These are phyloP conservation scores for Lycopodina hypogea DNA, from an alignment of 37 sponge, comb jelly and placozoan genomes.

Conservation along the genomic window DNA sequence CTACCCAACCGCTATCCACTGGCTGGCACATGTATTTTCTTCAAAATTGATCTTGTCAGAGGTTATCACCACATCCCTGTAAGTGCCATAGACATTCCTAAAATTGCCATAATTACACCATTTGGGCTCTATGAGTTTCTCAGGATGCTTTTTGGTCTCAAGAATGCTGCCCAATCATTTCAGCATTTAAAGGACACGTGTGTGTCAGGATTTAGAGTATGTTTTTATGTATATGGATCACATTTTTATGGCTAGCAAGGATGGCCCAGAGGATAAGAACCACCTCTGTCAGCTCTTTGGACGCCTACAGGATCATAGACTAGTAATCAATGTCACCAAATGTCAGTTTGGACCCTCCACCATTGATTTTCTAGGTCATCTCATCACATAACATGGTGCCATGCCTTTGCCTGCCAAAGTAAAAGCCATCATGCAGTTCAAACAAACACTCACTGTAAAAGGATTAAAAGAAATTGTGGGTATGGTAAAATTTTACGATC, in stretches of 20 bases:
- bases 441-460: too few species aligned
- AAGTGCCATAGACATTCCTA: slow-evolving; percentile 20
- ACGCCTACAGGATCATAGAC: slow-evolving; percentile 20
- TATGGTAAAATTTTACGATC: too few species aligned
- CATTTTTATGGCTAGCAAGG: too few species aligned
- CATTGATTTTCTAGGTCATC: slow-evolving; percentile 50
- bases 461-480: too few species aligned
- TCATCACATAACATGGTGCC: slow-evolving; percentile 20
- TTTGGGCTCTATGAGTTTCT: slow-evolving; percentile 1
- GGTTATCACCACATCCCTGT: slow-evolving; percentile 40
- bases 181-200: slow-evolving; percentile 33
- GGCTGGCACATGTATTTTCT: too few species aligned
- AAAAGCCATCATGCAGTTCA: too few species aligned
- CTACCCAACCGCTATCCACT: too few species aligned
- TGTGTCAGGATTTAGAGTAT: too few species aligned
- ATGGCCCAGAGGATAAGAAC: neutral
- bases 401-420: too few species aligned
- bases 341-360: slow-evolving; percentile 1
- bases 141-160: slow-evolving; percentile 30
- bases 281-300: slow-evolving; percentile 36
- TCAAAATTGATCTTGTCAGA: slow-evolving; percentile 13
- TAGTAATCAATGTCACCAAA: slow-evolving; percentile 18
- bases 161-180: neutral
- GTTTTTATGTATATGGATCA: too few species aligned
- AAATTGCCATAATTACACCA: slow-evolving; percentile 1